Base-by-base conservation (phyloP, 2,113 vertebrate species). In the Epinephelus cyanopodus region DNA sequence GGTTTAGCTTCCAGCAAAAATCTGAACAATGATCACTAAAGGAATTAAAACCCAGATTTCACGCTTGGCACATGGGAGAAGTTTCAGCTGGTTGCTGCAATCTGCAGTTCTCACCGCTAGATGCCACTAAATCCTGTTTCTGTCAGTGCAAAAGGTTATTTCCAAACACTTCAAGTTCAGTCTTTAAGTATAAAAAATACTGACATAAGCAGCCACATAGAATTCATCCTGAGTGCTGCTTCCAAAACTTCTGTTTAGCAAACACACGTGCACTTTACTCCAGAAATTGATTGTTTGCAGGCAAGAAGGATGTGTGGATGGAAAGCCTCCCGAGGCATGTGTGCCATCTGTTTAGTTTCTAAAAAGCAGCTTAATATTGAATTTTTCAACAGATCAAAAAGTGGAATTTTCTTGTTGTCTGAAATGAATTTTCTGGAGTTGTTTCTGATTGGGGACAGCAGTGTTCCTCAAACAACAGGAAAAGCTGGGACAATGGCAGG, bases 391-490 rank as follows among this genome's bases (percentile, higher is more conserved):
- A 68, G 19, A 73, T 79, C 45, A 80, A 29, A 61, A 66, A n/a
- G n/a, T 56, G 23, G 52, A 25, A 47, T 37, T 48, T 29, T 57
- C 4, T 29, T 29, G 42, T 68, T 45, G 21, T 27, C 54, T 58
- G n/a, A 70, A 8, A 11, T 62, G 21, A 9, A 17, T 14, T 69
- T 74, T 45, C 47, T 45, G 19, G 39, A 37, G 19, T 66, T n/a
- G 45, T 81, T 81, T 74, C 48, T 15, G 42, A 75, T 63, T 74
- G 52, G n/a, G 14, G 39, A 83, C 63, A 45, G 63, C 27, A 27
- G 27, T n/a, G 48, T 70, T 86, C 75, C 69, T 88, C 45, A 45
- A 79, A 79, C 69, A 82, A 89, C 87, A 90, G 86, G 84, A 92
- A 92, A 74, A 6, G 39, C 54, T 27, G 39, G 29, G 68, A 78